Evolutionary conservation across 2,888 invertebrate species (phyloP).

Genomic region (Andrena bucephala): DNA sequence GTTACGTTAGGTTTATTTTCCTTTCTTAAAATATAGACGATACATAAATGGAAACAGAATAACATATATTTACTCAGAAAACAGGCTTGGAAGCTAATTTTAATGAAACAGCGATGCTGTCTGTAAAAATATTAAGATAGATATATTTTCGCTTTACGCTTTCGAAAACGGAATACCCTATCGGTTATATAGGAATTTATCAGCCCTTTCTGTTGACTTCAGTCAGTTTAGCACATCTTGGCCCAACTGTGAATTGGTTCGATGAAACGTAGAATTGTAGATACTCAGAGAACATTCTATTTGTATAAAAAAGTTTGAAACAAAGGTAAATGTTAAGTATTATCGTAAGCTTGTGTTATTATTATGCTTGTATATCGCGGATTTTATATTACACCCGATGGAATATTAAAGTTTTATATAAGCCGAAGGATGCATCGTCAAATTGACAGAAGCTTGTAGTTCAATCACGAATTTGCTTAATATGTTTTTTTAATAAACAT

Average conservation of each 20-base stretch:
- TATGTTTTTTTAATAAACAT: neutral
- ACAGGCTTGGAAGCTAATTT: neutral
- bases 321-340: slow-evolving; percentile 33
- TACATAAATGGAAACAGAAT: neutral
- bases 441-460: slow-evolving; percentile 3
- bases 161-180: slow-evolving; percentile 15
- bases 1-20: neutral
- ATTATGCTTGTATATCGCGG: neutral
- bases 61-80: neutral
- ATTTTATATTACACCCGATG: neutral
- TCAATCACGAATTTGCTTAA: slow-evolving; percentile 14
- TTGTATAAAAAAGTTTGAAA: slow-evolving; percentile 24
- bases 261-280: slow-evolving; percentile 60
- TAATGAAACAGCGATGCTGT: neutral
- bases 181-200: neutral
- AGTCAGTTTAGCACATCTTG: neutral
- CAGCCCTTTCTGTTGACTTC: neutral
- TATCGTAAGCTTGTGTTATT: neutral
- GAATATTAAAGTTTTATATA: neutral
- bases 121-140: neutral
- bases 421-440: neutral
- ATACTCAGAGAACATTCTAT: slow-evolving; percentile 10
- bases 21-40: neutral
- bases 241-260: slow-evolving; percentile 54
- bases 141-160: too few relatives aligned